Evolutionary conservation across 2,113 vertebrate genomes (phyloP).

Genomic region (Mirza zaza): DNA sequence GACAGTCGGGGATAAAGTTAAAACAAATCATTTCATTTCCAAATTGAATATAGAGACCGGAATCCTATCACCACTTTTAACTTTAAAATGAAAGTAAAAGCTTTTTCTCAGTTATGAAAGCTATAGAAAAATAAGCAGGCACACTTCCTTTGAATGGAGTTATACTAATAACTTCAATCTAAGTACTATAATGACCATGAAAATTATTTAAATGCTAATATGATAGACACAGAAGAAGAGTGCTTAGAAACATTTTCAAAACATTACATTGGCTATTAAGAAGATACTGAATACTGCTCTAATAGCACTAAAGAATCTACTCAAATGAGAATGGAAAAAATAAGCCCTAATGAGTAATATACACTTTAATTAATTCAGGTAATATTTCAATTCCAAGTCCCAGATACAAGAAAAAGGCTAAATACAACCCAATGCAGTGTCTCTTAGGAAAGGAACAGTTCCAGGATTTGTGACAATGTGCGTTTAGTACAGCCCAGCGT

Average conservation of each 20-base stretch:
- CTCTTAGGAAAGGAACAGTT: not conserved
- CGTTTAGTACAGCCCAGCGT: not conserved
- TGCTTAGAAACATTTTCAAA: not conserved
- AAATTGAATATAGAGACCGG: not conserved
- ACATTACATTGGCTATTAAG: not conserved
- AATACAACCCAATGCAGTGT: not conserved
- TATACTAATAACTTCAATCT: not conserved
- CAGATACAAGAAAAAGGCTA: not conserved
- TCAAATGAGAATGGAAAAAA: constrained; percentile 5
- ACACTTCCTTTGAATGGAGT: constrained; percentile 9
- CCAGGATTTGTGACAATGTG: not conserved
- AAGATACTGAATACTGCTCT: not conserved
- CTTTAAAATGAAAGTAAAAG: constrained; percentile 77
- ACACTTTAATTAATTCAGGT: not conserved
- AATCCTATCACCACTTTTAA: constrained; percentile 28
- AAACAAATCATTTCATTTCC: not conserved
- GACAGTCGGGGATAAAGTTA: not conserved
- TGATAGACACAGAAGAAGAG: not conserved
- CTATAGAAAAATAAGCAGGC: not conserved
- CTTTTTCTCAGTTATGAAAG: constrained; percentile 43
- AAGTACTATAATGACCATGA: not conserved
- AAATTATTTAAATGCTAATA: constrained; percentile 31
- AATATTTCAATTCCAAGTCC: not conserved
- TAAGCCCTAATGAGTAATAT: not conserved
- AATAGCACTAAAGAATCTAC: not conserved